Evolutionary conservation across 1,140 invertebrate genomes (phyloP), one percentile per base, ranked within the genome.

Genomic region (Tetragonula clypearis): DNA sequence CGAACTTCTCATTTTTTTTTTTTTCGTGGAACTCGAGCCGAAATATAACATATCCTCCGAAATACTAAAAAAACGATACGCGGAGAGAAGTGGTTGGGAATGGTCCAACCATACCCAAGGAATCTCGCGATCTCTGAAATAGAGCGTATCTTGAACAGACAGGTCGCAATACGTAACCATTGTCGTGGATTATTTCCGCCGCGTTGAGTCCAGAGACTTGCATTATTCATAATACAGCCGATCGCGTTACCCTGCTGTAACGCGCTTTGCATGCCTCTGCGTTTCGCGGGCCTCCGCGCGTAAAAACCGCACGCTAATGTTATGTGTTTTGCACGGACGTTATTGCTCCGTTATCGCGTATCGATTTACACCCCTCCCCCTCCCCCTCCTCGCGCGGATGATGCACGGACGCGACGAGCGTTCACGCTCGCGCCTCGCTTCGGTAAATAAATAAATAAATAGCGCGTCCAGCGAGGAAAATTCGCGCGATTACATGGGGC

Each of bases 281-380:
- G 62, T 68, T n/a, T 15, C 55, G 79, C 26, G 35, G 35, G 35
- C 35, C 56, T n/a, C 68, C 74, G 55, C 30, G 80, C 81, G 81
- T 88, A 79, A 87, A 49, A 87, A 84, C 86, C 65, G 62, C 87
- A 82, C 79, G 84, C 84, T 76, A 82, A 77, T 86, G 56, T 56
- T 88, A 17, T n/a, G 58, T 77, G 74, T 77, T 82, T 82, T 71
- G 75, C 84, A 88, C 65, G 26, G 65, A 77, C 86, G 69, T 88
- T 77, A 58, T 85, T 56, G 82, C 72, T 79, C 53, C 12, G 62
- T 72, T 49, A 56, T 75, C 60, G 69, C 60, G 56, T 88, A 89
- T 89, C 88, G 87, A 85, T 80, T 60, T 73, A 5, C 41, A 9
- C 55, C 41, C 6, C 8, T 6, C 0, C 3, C 41, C 41, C 41